Evolutionary conservation across 2,888 invertebrate species (phyloP).

Genomic region (Coleophora deauratella): DNA sequence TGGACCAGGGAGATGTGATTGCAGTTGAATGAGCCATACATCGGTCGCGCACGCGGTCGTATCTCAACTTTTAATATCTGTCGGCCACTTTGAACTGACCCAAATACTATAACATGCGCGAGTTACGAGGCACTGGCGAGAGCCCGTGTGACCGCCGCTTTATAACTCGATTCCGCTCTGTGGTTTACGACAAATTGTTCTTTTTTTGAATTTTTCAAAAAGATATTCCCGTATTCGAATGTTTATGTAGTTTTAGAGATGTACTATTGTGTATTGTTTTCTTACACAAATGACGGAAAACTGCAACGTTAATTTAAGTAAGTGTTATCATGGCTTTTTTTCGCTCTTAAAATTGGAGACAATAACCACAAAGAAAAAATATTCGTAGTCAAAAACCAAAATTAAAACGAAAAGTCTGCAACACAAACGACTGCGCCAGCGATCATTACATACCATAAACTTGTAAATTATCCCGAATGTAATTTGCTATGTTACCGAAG

Average conservation of each 20-base stretch:
- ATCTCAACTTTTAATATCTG: constrained; percentile 64
- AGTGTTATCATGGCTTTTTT: no score
- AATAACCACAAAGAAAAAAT: background rate
- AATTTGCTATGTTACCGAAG: no score
- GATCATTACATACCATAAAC: no score
- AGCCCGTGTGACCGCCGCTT: constrained; percentile 41
- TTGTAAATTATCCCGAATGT: no score
- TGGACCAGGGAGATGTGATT: constrained; percentile 20
- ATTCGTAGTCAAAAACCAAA: background rate
- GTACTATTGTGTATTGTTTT: constrained; percentile 11
- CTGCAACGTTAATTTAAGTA: no score
- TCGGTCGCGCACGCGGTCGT: constrained; percentile 53
- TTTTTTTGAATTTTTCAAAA: constrained; percentile 25
- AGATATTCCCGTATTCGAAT: no score
- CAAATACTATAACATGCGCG: constrained; percentile 66
- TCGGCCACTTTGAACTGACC: constrained; percentile 66
- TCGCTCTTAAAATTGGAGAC: no score
- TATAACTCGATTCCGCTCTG: constrained; percentile 27
- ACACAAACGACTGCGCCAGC: no score
- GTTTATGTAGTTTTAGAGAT: constrained; percentile 4
- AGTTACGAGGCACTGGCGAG: constrained; percentile 56
- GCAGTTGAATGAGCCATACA: constrained; percentile 52
- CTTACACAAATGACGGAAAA: background rate
- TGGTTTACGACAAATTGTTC: constrained; percentile 49
- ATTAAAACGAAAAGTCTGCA: no score